Evolutionary conservation across 2,113 vertebrate species (phyloP).

Genomic region (Trichechus manatus): DNA sequence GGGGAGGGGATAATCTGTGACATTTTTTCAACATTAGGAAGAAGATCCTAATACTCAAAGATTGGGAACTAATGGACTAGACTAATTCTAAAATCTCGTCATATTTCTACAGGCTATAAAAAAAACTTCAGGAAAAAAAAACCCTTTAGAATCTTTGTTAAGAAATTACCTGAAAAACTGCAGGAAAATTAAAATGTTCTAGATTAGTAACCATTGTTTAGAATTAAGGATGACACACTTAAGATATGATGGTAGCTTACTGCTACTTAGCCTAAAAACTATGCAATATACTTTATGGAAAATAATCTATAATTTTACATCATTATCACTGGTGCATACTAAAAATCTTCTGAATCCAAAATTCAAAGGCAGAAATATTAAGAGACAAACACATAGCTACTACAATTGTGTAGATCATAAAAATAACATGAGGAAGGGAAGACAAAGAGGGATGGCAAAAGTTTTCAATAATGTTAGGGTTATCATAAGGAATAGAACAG

Average conservation of each 20-base stretch:
- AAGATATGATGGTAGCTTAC: slow-evolving; percentile 4
- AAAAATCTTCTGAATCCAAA: slow-evolving; percentile 28
- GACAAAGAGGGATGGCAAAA: not conserved
- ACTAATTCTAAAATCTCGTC: slow-evolving; percentile 15
- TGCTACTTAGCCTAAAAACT: slow-evolving; percentile 12
- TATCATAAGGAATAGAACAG: not conserved
- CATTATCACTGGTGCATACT: not conserved
- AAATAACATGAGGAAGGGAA: not conserved
- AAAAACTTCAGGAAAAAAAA: not conserved
- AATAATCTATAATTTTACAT: slow-evolving; percentile 26
- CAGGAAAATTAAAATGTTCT: slow-evolving; percentile 38
- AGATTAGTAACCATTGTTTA: not conserved
- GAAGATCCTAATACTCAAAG: not conserved
- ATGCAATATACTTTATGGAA: not conserved
- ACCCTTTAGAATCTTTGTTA: not conserved
- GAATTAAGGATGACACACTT: slow-evolving; percentile 27
- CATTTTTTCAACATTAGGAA: not conserved
- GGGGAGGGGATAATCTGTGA: not conserved
- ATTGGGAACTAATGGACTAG: not conserved
- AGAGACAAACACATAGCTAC: not conserved
- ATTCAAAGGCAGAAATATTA: slow-evolving; percentile 52
- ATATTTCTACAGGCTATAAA: not conserved
- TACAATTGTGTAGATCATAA: not conserved
- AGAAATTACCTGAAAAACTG: slow-evolving; percentile 35
- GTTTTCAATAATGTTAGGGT: not conserved